Conservation (phyloP, 37 sponge, comb jelly and placozoan genomes). For the Hexactinellida sp. region DNA sequence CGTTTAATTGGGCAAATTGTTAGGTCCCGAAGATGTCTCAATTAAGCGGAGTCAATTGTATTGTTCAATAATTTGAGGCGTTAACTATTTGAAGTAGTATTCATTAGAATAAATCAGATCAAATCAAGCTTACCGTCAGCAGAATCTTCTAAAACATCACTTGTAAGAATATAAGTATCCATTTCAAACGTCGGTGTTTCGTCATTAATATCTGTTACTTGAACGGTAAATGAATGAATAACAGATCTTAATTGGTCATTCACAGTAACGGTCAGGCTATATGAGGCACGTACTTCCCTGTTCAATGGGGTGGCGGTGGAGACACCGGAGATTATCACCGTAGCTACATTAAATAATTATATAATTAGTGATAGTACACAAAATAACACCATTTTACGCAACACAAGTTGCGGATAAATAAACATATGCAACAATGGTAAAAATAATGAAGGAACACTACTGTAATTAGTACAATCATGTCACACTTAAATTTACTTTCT, state of each 20-base stretch:
- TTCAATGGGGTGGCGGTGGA: neutral
- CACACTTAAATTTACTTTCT: too few species aligned
- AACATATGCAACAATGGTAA: too few species aligned
- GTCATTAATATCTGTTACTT: slow-evolving; percentile 17
- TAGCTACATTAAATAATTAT: neutral
- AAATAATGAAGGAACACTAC: too few species aligned
- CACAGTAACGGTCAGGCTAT: neutral
- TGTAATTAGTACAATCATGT: too few species aligned
- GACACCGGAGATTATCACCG: neutral
- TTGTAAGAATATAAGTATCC: neutral
- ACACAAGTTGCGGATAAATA: too few species aligned
- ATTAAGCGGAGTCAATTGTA: too few species aligned
- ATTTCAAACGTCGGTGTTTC: neutral
- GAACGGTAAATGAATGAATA: slow-evolving; percentile 5
- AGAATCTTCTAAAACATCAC: neutral
- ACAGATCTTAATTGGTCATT: neutral
- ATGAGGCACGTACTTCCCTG: neutral
- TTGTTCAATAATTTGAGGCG: too few species aligned
- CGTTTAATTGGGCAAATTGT: too few species aligned
- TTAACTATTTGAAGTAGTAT: too few species aligned
- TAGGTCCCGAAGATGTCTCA: too few species aligned
- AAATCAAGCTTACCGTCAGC: neutral
- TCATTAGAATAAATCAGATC: too few species aligned
- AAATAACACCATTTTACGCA: neutral
- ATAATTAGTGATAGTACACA: neutral